Percentiles rank a stretch among this genome's conserved stretches.
These are phyloP conservation scores for Papilio gigon DNA, from an alignment of 2,888 invertebrate species.

Conservation along the genomic window DNA sequence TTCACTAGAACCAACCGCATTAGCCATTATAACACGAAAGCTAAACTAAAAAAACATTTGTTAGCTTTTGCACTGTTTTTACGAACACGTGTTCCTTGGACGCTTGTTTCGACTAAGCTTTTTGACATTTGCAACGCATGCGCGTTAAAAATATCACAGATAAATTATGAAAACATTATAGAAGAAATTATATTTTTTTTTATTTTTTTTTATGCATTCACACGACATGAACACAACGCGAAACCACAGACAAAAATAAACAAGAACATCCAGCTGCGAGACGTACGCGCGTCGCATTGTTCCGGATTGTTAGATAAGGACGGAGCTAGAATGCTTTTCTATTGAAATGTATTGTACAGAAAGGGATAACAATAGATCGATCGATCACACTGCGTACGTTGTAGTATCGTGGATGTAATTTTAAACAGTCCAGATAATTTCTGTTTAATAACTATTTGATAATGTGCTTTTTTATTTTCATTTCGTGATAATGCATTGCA, in stretches of 20 bases:
- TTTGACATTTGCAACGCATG: conserved; percentile 19
- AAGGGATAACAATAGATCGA: conserved; percentile 28
- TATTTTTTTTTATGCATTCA: conserved; percentile 11
- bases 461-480: conserved; percentile 19
- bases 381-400: conserved; percentile 21
- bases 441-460: conserved; percentile 11
- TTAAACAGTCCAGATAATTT: conserved; percentile 30
- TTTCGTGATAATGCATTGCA: conserved; percentile 23
- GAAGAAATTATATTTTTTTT: background rate
- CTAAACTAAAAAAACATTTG: conserved; percentile 11
- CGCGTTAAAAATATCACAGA: conserved; percentile 15
- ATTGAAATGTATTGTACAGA: background rate
- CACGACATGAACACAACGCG: conserved; percentile 18
- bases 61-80: conserved; percentile 19
- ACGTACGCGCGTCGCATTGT: conserved; percentile 55
- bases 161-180: conserved; percentile 4
- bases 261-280: conserved; percentile 21
- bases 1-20: conserved; percentile 47
- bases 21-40: conserved; percentile 54
- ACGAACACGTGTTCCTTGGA: conserved; percentile 25
- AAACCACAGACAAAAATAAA: conserved; percentile 36
- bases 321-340: background rate
- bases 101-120: conserved; percentile 13
- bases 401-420: conserved; percentile 31
- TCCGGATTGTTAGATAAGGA: conserved; percentile 34